A percentile compares a stretch with the other conserved stretches of the same genome.
Evolutionary conservation across 2,797 vertebrate genomes (phyloP).

Genomic region (Cygnus olor): DNA sequence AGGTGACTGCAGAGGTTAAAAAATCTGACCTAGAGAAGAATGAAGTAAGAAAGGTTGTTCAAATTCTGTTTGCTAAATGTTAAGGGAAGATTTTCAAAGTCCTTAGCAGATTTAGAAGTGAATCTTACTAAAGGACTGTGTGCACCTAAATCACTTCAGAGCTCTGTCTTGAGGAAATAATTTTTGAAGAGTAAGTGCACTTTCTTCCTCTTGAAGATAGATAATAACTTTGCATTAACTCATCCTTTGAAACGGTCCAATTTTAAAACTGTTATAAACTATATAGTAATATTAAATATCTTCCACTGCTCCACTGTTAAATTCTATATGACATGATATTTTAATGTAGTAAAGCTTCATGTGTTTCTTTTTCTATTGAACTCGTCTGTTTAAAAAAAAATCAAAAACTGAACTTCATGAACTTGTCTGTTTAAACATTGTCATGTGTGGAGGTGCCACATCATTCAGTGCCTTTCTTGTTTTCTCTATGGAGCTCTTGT

Average conservation of each 20-base stretch:
- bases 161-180: not conserved
- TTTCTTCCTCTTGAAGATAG: not conserved
- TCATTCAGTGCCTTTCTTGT: not conserved
- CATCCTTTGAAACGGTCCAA: not conserved
- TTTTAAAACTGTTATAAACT: not conserved
- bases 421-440: not conserved
- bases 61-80: not conserved
- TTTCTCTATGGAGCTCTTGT: not conserved
- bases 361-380: not conserved
- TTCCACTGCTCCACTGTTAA: not conserved
- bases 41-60: not conserved
- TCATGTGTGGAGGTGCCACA: not conserved
- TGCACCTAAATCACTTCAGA: not conserved
- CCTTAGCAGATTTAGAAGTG: not conserved
- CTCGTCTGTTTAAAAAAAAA: not conserved
- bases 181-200: not conserved
- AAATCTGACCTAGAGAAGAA: not conserved
- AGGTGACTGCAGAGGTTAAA: not conserved
- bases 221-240: not conserved
- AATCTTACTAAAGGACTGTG: not conserved
- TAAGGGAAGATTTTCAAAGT: not conserved
- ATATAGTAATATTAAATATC: not conserved
- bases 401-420: not conserved
- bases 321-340: not conserved
- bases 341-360: not conserved